Conservation (phyloP, 92 coral and sea anemone genomes). For the Zoanthus solanderi region DNA sequence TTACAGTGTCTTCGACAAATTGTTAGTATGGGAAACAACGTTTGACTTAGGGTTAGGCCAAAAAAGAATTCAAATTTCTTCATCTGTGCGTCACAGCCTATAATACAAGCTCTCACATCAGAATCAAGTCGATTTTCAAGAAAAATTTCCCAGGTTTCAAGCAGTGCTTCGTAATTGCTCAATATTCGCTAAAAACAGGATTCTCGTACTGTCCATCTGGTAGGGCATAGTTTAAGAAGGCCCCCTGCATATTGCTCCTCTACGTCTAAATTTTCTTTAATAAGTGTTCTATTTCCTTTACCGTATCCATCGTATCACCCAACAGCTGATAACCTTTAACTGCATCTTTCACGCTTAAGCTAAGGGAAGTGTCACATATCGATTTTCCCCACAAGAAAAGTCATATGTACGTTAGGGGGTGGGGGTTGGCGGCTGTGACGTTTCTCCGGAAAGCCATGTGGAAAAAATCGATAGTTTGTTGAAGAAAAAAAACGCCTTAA, state of each 20-base stretch:
- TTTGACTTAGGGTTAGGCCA: constrained; percentile 23
- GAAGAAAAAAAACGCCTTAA: no score
- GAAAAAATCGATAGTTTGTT: no score
- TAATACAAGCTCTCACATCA: constrained; percentile 55
- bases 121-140: constrained; percentile 45
- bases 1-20: constrained; percentile 51
- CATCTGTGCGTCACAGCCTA: constrained; percentile 6
- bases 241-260: constrained; percentile 32
- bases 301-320: constrained; percentile 53
- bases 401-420: not conserved
- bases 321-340: constrained; percentile 45
- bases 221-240: constrained; percentile 55
- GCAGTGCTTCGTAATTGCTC: constrained; percentile 40
- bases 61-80: constrained; percentile 29
- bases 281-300: constrained; percentile 43
- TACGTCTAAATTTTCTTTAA: constrained; percentile 43
- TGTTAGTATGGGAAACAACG: constrained; percentile 38
- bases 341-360: constrained; percentile 50
- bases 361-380: no score
- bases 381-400: no score
- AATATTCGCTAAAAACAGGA: constrained; percentile 46
- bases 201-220: constrained; percentile 63
- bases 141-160: constrained; percentile 46
- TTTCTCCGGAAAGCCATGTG: no score
- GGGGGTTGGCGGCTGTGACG: constrained; percentile 10